Conservation (phyloP, 2,888 invertebrate species). For the Ctena decussata region DNA sequence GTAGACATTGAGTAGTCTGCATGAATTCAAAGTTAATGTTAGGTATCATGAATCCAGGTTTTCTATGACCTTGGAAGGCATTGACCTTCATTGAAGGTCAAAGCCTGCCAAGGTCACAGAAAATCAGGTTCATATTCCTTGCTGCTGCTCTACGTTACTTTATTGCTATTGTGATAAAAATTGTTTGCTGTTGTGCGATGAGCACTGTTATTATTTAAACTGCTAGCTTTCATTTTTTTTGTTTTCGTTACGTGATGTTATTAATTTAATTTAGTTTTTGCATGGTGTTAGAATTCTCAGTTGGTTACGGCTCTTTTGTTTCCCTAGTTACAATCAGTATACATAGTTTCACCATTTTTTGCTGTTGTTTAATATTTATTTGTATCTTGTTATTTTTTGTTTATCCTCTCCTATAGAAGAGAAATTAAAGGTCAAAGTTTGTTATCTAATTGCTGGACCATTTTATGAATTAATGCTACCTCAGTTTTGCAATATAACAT, state of each 20-base stretch:
- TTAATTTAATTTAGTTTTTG: constrained; percentile 69
- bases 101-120: too few relatives aligned
- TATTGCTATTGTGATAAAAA: constrained; percentile 58
- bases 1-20: too few relatives aligned
- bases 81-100: too few relatives aligned
- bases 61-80: too few relatives aligned
- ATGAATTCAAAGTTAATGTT: too few relatives aligned
- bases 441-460: constrained; percentile 19
- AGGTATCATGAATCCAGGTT: too few relatives aligned
- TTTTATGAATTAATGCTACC: constrained; percentile 15
- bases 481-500: constrained; percentile 20
- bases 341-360: constrained; percentile 49
- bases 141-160: background rate
- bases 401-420: constrained; percentile 1
- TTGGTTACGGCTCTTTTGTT: constrained; percentile 58
- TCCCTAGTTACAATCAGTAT: constrained; percentile 65
- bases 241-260: constrained; percentile 66
- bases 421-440: constrained; percentile 1
- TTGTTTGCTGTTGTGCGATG: constrained; percentile 54
- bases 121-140: too few relatives aligned
- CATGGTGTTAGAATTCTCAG: constrained; percentile 65
- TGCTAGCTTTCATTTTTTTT: constrained; percentile 65
- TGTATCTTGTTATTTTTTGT: constrained; percentile 30
- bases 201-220: constrained; percentile 63
- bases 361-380: constrained; percentile 60